phyloP scores from a whole-genome alignment of 2,797 vertebrate species.

The Coregonus sp. region DNA sequence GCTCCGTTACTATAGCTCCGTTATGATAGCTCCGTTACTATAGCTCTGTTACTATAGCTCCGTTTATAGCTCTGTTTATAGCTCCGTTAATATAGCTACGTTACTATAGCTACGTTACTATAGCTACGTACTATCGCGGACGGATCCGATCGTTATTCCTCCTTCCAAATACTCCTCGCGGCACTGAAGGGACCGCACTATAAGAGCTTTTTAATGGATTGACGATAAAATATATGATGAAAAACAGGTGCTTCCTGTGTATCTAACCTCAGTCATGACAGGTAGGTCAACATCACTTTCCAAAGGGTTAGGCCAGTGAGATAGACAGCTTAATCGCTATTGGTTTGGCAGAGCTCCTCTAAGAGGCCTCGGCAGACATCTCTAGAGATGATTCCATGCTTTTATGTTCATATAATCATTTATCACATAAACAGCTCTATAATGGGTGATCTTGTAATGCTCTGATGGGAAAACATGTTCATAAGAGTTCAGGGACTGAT shows the following conservation, averaged over 20 bases:
- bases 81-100: no score
- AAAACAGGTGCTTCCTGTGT: conserved; percentile 24
- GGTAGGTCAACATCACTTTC: conserved; percentile 65
- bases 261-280: conserved; percentile 36
- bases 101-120: no score
- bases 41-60: no score
- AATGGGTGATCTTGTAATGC: no score
- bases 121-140: no score
- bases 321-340: neutral
- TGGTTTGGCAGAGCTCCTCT: neutral
- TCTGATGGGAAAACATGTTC: neutral
- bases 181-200: conserved; percentile 16
- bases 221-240: no score
- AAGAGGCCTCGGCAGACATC: conserved; percentile 25
- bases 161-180: conserved; percentile 37
- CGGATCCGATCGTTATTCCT: conserved; percentile 34
- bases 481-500: neutral
- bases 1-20: no score
- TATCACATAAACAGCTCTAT: neutral
- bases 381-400: neutral
- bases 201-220: no score
- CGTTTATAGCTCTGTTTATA: no score
- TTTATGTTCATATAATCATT: neutral
- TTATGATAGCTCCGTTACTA: no score
- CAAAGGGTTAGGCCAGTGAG: conserved; percentile 47